Evolutionary conservation across 1,140 invertebrate species (phyloP).

Genomic region (Nasonia giraulti): DNA sequence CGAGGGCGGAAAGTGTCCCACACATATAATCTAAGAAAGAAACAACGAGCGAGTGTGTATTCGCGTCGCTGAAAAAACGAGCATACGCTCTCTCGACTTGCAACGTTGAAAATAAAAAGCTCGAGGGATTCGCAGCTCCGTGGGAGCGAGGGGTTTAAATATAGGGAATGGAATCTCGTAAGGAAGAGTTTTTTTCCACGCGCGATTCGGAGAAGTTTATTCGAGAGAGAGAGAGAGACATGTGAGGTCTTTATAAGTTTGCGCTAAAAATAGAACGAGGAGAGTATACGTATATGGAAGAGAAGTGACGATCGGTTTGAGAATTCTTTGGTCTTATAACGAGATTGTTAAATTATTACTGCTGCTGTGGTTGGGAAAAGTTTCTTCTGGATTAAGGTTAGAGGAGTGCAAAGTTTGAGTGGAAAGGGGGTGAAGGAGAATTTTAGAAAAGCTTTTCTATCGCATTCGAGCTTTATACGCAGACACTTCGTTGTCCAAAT

Average conservation of each 20-base stretch:
- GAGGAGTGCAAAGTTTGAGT: neutral
- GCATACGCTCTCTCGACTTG: conserved; percentile 14
- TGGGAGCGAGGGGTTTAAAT: neutral
- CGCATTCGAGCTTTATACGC: too few species aligned
- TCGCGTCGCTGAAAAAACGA: conserved; percentile 23
- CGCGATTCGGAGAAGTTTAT: neutral
- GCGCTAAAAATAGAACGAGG: neutral
- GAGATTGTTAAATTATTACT: neutral
- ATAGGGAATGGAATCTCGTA: too few species aligned
- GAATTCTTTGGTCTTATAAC: neutral
- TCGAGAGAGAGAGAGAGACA: neutral
- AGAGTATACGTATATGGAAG: neutral
- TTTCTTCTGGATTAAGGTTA: neutral
- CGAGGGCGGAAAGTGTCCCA: neutral
- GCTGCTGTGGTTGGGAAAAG: neutral
- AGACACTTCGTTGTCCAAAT: neutral
- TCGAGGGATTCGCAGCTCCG: neutral
- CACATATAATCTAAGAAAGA: neutral
- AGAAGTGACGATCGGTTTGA: neutral
- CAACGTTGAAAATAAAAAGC: neutral
- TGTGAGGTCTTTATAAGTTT: neutral
- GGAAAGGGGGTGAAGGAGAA: neutral
- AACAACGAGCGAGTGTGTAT: neutral
- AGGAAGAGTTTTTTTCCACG: neutral
- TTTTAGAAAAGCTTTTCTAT: neutral